These are phyloP conservation scores for Lasiurus borealis DNA, from an alignment of 2,113 vertebrate species.

Conservation along the genomic window DNA sequence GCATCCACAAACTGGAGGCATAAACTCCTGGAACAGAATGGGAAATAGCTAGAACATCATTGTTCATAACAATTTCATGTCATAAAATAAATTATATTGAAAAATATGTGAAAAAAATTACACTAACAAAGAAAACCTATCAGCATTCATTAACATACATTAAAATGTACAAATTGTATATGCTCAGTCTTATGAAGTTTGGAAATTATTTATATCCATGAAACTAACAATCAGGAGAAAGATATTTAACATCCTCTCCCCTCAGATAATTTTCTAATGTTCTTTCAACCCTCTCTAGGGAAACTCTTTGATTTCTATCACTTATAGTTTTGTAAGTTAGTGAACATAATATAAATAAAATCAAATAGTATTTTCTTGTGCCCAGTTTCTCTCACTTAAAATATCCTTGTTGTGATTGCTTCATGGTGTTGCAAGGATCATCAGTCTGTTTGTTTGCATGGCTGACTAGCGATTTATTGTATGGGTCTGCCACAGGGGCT, in stretches of 20 bases:
- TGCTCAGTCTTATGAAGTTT: background rate
- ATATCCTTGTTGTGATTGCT: background rate
- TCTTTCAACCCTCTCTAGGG: background rate
- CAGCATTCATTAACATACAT: background rate
- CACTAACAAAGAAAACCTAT: background rate
- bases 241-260: background rate
- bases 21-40: background rate
- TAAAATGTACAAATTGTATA: background rate
- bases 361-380: background rate
- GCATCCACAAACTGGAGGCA: background rate
- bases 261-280: background rate
- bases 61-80: background rate
- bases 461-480: background rate
- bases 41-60: background rate
- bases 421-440: accelerated
- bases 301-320: background rate
- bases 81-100: background rate
- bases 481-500: accelerated
- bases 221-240: background rate
- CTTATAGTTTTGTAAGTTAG: background rate
- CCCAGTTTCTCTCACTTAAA: background rate
- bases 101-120: background rate
- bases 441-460: background rate
- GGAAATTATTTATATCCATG: background rate
- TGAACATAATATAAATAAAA: background rate